A percentile compares a stretch with the other conserved stretches of the same genome.
Conservation (phyloP, 2,888 invertebrate species). For the Orthosia incerta region DNA sequence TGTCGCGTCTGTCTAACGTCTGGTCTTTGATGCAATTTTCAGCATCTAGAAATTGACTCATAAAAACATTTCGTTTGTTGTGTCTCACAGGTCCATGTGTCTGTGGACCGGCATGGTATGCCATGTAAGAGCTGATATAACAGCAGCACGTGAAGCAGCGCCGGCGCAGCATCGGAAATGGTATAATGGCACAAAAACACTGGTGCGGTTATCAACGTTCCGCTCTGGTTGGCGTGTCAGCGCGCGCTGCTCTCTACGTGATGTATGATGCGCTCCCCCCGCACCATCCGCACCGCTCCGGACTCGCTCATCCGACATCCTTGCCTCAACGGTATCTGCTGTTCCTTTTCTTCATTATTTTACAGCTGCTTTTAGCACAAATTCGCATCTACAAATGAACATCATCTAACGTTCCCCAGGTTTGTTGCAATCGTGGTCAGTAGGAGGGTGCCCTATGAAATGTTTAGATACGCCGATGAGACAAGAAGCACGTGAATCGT, state of each 20-base stretch:
- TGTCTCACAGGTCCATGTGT: background rate
- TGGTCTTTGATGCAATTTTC: background rate
- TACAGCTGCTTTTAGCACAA: conserved; percentile 9
- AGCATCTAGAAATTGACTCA: too few species aligned
- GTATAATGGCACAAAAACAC: conserved; percentile 70
- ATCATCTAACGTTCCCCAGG: background rate
- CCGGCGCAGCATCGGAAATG: conserved; percentile 61
- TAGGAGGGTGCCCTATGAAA: background rate
- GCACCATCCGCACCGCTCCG: background rate
- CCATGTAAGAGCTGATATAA: conserved; percentile 40
- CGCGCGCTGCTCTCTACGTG: conserved; percentile 67
- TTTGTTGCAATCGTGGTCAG: background rate
- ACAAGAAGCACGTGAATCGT: background rate
- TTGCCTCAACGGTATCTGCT: conserved; percentile 58
- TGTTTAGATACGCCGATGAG: background rate
- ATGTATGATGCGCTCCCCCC: conserved; percentile 45
- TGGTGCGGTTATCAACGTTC: conserved; percentile 75
- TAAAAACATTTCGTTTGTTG: too few species aligned
- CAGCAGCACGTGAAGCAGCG: conserved; percentile 49
- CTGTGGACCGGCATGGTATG: background rate
- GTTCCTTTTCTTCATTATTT: conserved; percentile 49
- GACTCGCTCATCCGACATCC: conserved; percentile 54
- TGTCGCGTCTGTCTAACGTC: background rate
- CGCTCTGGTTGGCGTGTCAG: conserved; percentile 79
- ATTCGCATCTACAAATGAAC: background rate